Evolutionary conservation across 2,797 vertebrate genomes (phyloP).

Genomic region (Tadarida brasiliensis): DNA sequence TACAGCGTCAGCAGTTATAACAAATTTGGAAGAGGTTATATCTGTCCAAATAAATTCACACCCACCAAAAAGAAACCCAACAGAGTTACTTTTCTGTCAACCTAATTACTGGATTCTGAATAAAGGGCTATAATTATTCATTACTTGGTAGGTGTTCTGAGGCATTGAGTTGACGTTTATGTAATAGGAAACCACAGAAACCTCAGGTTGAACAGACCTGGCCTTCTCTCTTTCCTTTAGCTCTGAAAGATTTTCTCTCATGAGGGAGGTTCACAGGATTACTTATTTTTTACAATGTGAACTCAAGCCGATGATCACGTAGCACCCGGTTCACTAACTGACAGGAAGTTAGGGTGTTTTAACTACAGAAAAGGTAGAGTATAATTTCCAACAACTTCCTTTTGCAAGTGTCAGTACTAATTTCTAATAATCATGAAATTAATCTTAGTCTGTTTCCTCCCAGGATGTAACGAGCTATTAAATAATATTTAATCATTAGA

Average conservation of each 20-base stretch:
- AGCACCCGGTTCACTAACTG: not conserved
- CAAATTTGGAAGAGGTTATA: not conserved
- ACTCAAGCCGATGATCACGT: not conserved
- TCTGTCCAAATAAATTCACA: conserved; percentile 24
- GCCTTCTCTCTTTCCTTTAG: not conserved
- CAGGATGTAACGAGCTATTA: conserved; percentile 10
- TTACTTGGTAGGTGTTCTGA: not conserved
- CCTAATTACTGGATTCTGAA: conserved; percentile 12
- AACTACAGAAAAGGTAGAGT: not conserved
- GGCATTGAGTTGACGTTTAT: not conserved
- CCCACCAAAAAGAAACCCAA: not conserved
- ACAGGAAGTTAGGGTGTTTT: not conserved
- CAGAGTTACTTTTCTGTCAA: not conserved
- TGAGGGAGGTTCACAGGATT: not conserved
- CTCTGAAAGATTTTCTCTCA: not conserved
- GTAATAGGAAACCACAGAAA: not conserved
- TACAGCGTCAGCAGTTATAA: not conserved
- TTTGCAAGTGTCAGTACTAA: not conserved
- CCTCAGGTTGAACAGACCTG: not conserved
- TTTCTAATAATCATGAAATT: conserved; percentile 47
- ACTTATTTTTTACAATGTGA: conserved; percentile 41
- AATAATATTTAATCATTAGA: conserved; percentile 37
- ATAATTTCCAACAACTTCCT: conserved; percentile 42
- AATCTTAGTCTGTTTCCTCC: not conserved
- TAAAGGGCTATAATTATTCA: not conserved